Evolutionary conservation across 2,113 vertebrate species (phyloP).

Genomic region (Chaetorhynchus papuensis): DNA sequence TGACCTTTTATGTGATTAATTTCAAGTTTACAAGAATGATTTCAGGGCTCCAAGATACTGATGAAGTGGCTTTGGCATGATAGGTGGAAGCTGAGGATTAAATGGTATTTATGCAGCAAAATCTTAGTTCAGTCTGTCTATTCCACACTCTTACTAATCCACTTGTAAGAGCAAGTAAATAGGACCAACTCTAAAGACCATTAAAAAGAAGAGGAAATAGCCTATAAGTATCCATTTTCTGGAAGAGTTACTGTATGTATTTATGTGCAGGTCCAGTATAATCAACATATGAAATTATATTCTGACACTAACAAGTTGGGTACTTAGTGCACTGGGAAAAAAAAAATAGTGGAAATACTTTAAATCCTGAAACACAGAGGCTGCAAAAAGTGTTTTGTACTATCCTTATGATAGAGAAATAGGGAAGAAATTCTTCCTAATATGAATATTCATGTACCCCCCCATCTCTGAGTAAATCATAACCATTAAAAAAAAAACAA

Average conservation of each 20-base stretch:
- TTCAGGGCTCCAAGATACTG: neutral
- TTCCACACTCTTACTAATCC: neutral
- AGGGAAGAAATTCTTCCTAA: neutral
- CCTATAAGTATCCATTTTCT: constrained; percentile 16
- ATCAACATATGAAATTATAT: constrained; percentile 52
- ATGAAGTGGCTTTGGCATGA: neutral
- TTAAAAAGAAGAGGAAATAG: constrained; percentile 33
- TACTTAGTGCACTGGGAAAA: neutral
- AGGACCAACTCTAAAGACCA: neutral
- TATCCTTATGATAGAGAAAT: neutral
- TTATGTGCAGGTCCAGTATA: constrained; percentile 17
- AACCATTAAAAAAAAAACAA: constrained; percentile 11
- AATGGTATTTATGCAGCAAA: neutral
- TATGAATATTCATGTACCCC: neutral
- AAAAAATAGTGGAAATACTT: constrained; percentile 35
- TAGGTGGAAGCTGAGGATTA: neutral
- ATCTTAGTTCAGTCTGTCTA: neutral
- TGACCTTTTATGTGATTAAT: neutral
- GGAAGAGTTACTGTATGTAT: neutral
- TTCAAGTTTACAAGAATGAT: neutral
- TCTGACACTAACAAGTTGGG: constrained; percentile 21
- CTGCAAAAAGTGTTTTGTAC: constrained; percentile 49
- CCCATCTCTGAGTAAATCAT: constrained; percentile 24
- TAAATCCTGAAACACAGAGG: constrained; percentile 44
- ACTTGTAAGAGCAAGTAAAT: neutral